These are phyloP conservation scores for Orchesellides sinensis DNA, from an alignment of 2,888 invertebrate genomes.

Conservation along the genomic window DNA sequence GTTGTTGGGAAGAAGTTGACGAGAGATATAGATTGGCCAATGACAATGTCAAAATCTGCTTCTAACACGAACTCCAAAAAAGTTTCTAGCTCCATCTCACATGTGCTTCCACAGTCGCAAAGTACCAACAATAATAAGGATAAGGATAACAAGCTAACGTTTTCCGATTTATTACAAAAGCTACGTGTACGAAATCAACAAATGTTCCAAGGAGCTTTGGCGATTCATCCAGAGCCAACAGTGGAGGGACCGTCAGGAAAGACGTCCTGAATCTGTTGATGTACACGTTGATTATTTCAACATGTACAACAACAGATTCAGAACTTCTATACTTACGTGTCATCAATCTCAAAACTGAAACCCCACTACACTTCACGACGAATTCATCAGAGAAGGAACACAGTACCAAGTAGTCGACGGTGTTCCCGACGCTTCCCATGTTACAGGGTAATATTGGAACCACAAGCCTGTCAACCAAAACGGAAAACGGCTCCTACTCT, in stretches of 20 bases:
- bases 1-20: conserved; percentile 71
- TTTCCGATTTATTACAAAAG: conserved; percentile 71
- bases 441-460: conserved; percentile 64
- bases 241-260: too few species aligned
- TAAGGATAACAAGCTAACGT: conserved; percentile 67
- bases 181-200: conserved; percentile 68
- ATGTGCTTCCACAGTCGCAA: conserved; percentile 7
- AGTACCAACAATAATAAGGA: conserved; percentile 26
- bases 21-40: conserved; percentile 74
- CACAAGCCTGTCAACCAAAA: conserved; percentile 35
- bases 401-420: conserved; percentile 16
- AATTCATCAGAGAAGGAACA: conserved; percentile 17
- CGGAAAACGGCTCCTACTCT: conserved; percentile 55
- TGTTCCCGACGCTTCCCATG: conserved; percentile 58
- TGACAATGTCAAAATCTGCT: conserved; percentile 59
- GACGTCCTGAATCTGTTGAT: conserved; percentile 25
- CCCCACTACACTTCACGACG: background rate
- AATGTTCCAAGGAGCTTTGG: conserved; percentile 56
- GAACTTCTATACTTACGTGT: background rate
- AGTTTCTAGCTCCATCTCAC: background rate
- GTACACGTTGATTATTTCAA: conserved; percentile 13
- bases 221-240: conserved; percentile 18
- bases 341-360: conserved; percentile 17
- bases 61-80: conserved; percentile 16
- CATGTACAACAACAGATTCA: background rate